Evolutionary conservation across 92 coral and sea anemone species (phyloP), one percentile per base, ranked within the genome.

Genomic region (Pocillopora grandis): DNA sequence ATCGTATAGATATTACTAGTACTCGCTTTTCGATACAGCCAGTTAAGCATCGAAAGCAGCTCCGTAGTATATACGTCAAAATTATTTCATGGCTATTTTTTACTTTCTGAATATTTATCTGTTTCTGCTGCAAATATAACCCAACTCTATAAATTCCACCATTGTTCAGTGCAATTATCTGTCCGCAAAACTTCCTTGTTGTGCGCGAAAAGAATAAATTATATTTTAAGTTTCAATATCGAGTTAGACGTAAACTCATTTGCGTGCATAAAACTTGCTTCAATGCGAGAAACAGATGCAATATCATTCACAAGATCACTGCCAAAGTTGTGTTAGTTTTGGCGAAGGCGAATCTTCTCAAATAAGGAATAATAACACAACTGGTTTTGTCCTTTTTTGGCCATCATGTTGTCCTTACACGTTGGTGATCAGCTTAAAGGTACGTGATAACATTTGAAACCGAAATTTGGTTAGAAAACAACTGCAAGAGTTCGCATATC

Each of bases 391-490:
- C 85, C 48, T n/a, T 81, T 71, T n/a, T 2, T 18, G 42, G 31
- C 23, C 20, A 62, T 66, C 75, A 67, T 11, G 33, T 68, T 27
- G 52, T 8, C 21, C 52, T 42, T 42, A 42, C 52, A 42, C 52
- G 71, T 81, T 76, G 85, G 67, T 35, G 85, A 81, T 15, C 75
- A 18, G 17, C 36, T 15, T 9, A 80, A 81, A 81, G 85, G 85
- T 81, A 6, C 23, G 85, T 78, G 14, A 9, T 36, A 19, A 18
- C 14, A 59, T 21, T 36, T 61, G 52, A 66, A 37, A n/a, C 37
- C n/a, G 33, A 71, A 71, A 58, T 21, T 70, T 57, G 58, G 58
- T 37, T 23, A 42, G 52, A 42, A 42, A 56, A 21, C 17, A 36
- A 37, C 66, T 80, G 17, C 13, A 2, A 70, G 59, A 35, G 36